Evolutionary conservation across 2,113 vertebrate genomes (phyloP).

Genomic region (Silurus meridionalis): DNA sequence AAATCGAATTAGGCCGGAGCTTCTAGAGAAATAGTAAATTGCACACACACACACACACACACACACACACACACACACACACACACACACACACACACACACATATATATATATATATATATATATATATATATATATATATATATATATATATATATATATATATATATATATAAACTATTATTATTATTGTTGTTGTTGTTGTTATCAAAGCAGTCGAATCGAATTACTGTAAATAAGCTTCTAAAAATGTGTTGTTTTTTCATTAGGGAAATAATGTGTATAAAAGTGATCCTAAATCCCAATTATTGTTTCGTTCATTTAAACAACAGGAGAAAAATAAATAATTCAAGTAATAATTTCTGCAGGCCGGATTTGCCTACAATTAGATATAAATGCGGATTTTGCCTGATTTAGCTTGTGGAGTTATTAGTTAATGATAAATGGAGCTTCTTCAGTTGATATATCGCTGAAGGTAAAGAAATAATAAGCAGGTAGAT

Average conservation of each 20-base stretch:
- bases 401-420: constrained; percentile 34
- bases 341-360: background rate
- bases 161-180: too few relatives aligned
- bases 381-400: background rate
- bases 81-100: too few relatives aligned
- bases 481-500: constrained; percentile 62
- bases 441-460: constrained; percentile 69
- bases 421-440: constrained; percentile 68
- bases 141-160: too few relatives aligned
- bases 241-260: too few relatives aligned
- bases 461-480: constrained; percentile 70
- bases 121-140: too few relatives aligned
- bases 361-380: background rate
- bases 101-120: too few relatives aligned
- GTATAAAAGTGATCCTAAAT: background rate
- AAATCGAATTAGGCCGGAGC: background rate
- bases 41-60: too few relatives aligned
- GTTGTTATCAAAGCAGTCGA: too few relatives aligned
- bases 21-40: too few relatives aligned
- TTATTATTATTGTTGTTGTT: too few relatives aligned
- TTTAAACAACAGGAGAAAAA: background rate
- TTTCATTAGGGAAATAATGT: background rate
- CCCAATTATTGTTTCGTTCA: background rate
- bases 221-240: too few relatives aligned
- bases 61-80: too few relatives aligned